Percentiles rank a stretch among this genome's conserved stretches.
phyloP scores from a whole-genome alignment of 2,797 vertebrate genomes.

The Cossypha polioptera region DNA sequence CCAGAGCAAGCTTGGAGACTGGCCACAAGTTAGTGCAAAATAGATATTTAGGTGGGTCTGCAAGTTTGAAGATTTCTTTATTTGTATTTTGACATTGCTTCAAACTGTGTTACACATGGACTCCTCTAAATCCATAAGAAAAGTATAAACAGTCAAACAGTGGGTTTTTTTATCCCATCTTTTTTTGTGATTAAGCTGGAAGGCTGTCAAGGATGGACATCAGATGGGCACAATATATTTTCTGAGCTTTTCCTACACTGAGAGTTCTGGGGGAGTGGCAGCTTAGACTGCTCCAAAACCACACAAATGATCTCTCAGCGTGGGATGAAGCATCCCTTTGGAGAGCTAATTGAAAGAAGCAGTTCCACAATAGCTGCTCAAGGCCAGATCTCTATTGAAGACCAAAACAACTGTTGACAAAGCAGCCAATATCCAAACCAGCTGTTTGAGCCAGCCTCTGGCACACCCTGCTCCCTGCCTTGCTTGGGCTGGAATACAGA shows the following conservation, averaged over 20 bases:
- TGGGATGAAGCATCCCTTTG: neutral
- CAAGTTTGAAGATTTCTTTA: neutral
- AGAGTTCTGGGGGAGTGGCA: neutral
- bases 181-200: neutral
- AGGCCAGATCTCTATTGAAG: neutral
- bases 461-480: neutral
- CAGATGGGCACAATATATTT: neutral
- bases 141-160: neutral
- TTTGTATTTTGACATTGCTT: neutral
- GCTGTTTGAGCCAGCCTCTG: neutral
- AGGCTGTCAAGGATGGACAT: neutral
- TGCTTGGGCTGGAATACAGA: neutral
- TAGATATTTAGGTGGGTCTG: neutral
- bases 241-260: neutral
- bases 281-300: neutral
- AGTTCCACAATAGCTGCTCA: neutral
- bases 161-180: neutral
- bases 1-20: neutral
- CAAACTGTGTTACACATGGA: neutral
- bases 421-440: neutral
- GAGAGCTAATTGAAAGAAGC: conserved; percentile 46
- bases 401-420: conserved; percentile 5
- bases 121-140: neutral
- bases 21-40: neutral
- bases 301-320: neutral